Percentiles rank a stretch among this genome's conserved stretches.
These are phyloP conservation scores for Orchesellides sinensis DNA, from an alignment of 2,888 invertebrate species.

Conservation along the genomic window DNA sequence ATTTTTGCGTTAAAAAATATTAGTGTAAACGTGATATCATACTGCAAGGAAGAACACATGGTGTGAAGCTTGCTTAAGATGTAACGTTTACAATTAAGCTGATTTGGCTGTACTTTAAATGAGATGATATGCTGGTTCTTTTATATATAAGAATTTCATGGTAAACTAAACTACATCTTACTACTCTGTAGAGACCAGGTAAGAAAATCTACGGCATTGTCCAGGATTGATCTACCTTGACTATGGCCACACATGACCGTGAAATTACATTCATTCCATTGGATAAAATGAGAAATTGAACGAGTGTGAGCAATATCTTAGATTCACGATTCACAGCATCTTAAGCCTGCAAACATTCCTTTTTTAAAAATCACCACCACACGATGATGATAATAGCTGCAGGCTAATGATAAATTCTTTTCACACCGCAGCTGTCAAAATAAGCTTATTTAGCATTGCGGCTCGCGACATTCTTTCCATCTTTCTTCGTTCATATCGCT, in stretches of 20 bases:
- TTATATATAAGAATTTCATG: no score
- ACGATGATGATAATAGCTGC: conserved; percentile 27
- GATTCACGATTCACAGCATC: conserved; percentile 5
- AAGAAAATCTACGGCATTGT: conserved; percentile 7
- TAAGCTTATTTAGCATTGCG: conserved; percentile 6
- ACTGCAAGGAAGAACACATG: no score
- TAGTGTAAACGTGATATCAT: no score
- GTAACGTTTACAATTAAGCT: no score
- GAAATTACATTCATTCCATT: conserved; percentile 20
- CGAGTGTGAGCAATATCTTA: conserved; percentile 1
- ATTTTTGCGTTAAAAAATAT: no score
- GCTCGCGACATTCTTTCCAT: conserved; percentile 25
- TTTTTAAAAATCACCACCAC: neutral
- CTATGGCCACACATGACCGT: conserved; percentile 30
- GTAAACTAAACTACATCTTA: no score
- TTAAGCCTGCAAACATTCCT: no score
- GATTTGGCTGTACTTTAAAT: no score
- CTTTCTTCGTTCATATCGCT: no score
- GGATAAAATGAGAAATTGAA: conserved; percentile 3
- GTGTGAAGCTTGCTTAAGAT: no score
- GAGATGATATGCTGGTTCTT: no score
- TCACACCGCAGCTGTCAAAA: conserved; percentile 45
- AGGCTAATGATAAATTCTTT: conserved; percentile 47
- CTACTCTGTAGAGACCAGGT: no score
- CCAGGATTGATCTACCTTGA: conserved; percentile 24